Base-by-base conservation (phyloP, 2,797 vertebrate genomes). In the Propithecus deckenii region DNA sequence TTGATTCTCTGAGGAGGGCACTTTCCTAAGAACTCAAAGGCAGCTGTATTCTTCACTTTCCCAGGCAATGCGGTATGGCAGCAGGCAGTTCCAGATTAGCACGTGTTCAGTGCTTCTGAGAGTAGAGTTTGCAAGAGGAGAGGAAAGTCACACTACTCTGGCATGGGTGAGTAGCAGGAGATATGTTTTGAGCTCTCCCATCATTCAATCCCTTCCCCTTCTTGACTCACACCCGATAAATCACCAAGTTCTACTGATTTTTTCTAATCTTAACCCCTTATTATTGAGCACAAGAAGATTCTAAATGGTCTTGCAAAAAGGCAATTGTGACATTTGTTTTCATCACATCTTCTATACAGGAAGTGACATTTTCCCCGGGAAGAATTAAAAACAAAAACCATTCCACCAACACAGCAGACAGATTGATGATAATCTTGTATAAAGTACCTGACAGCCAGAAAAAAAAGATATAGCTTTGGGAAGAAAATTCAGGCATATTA, bases 31-130 rank as follows among this genome's bases (percentile, higher is more conserved):
- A 76, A 86, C 14, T 61, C 38, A 43, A 95, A 84, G 48, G 32
- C 38, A 74, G 28, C 63, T 14, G 12, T 10, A 0, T 12, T 28
- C 15, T 59, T 78, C 23, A 17, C 41, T 74, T 61, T 90, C 13
- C 20, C 1, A n/a, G 55, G 20, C 35, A 84, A 12, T 4, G 2
- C n/a, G 28, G 20, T 2, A 2, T 30, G 35, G 30, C 69, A 28
- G 22, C 10, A n/a, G 83, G n/a, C 2, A n/a, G 41, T 46, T 85
- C 67, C 57, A 41, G 23, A 38, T 38, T 6, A 80, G 72, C 17
- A 55, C 4, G 1, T 0, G 11, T 14, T 23, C 17, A 20, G 0
- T 4, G 25, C n/a, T 50, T 65, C 63, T n/a, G 48, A 61, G 22
- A 75, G 59, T 11, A 57, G 67, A 76, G 41, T 43, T 61, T 81